phyloP scores from a whole-genome alignment of 2,113 vertebrate species.

The Pogonocichla stellata region DNA sequence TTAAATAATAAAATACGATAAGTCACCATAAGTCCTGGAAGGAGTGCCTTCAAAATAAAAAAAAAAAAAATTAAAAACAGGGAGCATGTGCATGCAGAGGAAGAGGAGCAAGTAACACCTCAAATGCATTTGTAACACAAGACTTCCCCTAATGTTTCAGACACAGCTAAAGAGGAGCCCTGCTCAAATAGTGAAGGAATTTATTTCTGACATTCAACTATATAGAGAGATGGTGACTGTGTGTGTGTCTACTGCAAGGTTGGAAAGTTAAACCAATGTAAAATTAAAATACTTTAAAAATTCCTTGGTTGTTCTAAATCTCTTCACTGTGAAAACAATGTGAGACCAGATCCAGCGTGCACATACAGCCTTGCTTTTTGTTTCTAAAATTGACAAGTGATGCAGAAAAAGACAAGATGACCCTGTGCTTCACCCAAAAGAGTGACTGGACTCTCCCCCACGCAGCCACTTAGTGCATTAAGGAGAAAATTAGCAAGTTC shows the following conservation, averaged over 20 bases:
- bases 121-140: background rate
- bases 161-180: background rate
- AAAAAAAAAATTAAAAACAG: background rate
- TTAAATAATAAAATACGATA: background rate
- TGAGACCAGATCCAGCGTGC: background rate
- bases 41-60: background rate
- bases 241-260: background rate
- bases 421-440: slow-evolving; percentile 30
- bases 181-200: background rate
- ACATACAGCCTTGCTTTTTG: slow-evolving; percentile 8
- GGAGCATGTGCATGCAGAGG: background rate
- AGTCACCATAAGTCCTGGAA: background rate
- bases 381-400: slow-evolving; percentile 15
- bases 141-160: background rate
- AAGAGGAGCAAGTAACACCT: background rate
- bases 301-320: background rate
- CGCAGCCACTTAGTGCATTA: slow-evolving; percentile 11
- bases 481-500: slow-evolving; percentile 58
- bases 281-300: background rate
- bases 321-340: background rate
- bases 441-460: slow-evolving; percentile 46
- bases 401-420: slow-evolving; percentile 41
- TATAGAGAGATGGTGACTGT: background rate
- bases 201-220: background rate
- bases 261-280: background rate